Percentiles rank a stretch among this genome's conserved stretches.
Conservation (phyloP, 1,140 invertebrate species). For the Bicyclus anynana region DNA sequence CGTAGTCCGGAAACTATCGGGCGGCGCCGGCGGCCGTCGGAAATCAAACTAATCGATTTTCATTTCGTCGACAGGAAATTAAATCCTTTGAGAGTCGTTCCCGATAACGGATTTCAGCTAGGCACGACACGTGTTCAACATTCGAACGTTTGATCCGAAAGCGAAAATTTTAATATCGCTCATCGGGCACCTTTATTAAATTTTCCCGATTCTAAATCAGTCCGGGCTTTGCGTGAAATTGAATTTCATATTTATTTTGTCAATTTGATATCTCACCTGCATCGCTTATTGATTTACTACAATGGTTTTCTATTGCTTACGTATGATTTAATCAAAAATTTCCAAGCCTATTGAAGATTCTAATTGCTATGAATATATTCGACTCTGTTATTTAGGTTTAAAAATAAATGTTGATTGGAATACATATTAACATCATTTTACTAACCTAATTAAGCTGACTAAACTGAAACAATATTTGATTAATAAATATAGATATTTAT, state of each 20-base stretch:
- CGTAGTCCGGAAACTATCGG: constrained; percentile 66
- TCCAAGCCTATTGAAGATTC: too few relatives aligned
- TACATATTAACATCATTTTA: too few relatives aligned
- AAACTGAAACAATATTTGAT: too few relatives aligned
- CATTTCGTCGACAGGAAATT: constrained; percentile 73
- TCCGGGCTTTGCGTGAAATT: constrained; percentile 29
- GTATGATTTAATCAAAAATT: too few relatives aligned
- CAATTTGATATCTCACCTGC: constrained; percentile 24
- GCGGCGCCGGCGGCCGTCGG: constrained; percentile 54
- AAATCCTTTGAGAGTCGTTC: constrained; percentile 71
- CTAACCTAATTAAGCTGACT: too few relatives aligned
- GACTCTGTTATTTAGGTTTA: too few relatives aligned
- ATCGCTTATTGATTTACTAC: background rate
- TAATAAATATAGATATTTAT: too few relatives aligned
- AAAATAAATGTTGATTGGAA: too few relatives aligned
- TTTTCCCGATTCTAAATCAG: constrained; percentile 35
- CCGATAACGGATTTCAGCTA: constrained; percentile 69
- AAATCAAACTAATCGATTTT: constrained; percentile 77
- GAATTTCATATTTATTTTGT: constrained; percentile 36
- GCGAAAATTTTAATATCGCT: constrained; percentile 43
- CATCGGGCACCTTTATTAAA: constrained; percentile 43
- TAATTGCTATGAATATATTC: too few relatives aligned
- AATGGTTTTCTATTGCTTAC: background rate
- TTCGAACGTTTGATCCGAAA: constrained; percentile 28
- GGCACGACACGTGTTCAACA: constrained; percentile 68